Percentiles rank a stretch among this genome's conserved stretches.
Evolutionary conservation across 2,113 vertebrate genomes (phyloP).

Genomic region (Lophura nycthemera): DNA sequence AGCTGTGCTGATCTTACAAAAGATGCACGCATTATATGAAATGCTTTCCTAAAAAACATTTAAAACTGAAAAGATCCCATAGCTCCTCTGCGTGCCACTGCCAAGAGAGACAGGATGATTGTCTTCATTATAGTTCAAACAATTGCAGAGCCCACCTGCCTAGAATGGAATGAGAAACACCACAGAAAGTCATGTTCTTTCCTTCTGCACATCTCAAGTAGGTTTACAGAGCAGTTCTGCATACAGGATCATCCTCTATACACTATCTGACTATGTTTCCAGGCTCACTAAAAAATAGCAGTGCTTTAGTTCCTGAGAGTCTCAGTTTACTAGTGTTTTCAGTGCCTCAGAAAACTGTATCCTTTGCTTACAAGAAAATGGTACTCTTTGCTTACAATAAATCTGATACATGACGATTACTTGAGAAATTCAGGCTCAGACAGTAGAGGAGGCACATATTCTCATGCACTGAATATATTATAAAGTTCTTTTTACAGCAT

Average conservation of each 20-base stretch:
- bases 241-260: background rate
- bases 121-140: background rate
- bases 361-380: background rate
- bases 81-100: background rate
- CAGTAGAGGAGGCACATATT: background rate
- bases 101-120: background rate
- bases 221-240: background rate
- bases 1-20: background rate
- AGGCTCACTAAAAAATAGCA: background rate
- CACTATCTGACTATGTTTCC: rapidly evolving
- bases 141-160: background rate
- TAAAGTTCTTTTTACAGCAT: background rate
- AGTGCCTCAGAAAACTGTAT: background rate
- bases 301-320: background rate
- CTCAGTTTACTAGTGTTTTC: background rate
- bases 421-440: background rate
- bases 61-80: background rate
- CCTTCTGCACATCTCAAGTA: background rate
- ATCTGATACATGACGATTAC: background rate
- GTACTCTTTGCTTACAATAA: background rate
- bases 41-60: background rate
- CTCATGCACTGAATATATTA: background rate
- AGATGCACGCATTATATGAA: rapidly evolving
- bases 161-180: background rate
- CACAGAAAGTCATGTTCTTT: background rate